Percentiles rank a stretch among this genome's conserved stretches.
These are phyloP conservation scores for Solenopsis fugax DNA, from an alignment of 1,140 invertebrate genomes.

Conservation along the genomic window DNA sequence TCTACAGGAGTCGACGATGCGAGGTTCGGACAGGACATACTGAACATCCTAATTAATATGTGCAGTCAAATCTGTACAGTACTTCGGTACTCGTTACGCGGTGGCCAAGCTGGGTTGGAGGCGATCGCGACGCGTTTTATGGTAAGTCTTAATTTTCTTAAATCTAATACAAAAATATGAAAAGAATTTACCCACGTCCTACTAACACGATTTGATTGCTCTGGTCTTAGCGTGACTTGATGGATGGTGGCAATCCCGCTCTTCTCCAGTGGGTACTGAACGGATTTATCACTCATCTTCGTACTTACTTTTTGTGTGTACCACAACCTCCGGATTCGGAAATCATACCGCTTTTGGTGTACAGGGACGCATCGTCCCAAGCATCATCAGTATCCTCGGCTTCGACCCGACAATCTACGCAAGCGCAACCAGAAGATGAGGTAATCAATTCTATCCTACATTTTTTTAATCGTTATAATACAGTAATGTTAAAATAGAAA, in stretches of 20 bases:
- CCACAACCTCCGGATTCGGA: constrained; percentile 70
- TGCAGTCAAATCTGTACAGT: constrained; percentile 74
- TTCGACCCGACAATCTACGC: constrained; percentile 47
- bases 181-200: neutral
- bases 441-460: constrained; percentile 61
- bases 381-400: constrained; percentile 38
- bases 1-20: constrained; percentile 70
- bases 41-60: constrained; percentile 71
- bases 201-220: constrained; percentile 43
- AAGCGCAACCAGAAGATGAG: constrained; percentile 74
- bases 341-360: constrained; percentile 77
- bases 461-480: neutral
- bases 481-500: neutral
- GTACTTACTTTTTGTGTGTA: constrained; percentile 66
- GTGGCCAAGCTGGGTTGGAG: constrained; percentile 74
- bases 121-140: constrained; percentile 70
- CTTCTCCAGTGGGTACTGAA: constrained; percentile 71
- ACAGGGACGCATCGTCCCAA: constrained; percentile 65
- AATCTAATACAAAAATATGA: neutral
- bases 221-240: constrained; percentile 66
- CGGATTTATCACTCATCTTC: constrained; percentile 70
- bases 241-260: constrained; percentile 48
- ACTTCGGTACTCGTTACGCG: constrained; percentile 74
- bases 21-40: constrained; percentile 73
- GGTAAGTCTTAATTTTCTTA: constrained; percentile 67